phyloP scores from a whole-genome alignment of 2,113 vertebrate genomes.

The Python bivittatus region DNA sequence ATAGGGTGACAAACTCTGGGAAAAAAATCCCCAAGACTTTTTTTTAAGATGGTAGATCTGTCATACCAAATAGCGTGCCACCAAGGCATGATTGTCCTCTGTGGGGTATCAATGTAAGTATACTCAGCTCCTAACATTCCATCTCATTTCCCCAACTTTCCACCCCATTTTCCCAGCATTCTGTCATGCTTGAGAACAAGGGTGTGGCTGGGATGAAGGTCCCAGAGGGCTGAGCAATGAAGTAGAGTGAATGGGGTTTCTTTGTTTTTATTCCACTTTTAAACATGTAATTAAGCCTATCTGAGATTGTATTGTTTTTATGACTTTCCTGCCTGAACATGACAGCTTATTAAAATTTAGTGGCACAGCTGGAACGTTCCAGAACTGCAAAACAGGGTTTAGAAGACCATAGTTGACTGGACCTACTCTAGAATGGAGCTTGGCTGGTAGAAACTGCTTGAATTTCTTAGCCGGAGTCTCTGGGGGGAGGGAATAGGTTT shows the following conservation, averaged over 20 bases:
- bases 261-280: not conserved
- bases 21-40: not conserved
- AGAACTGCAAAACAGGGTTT: too few species aligned
- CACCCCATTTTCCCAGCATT: not conserved
- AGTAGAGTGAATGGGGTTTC: too few species aligned
- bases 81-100: not conserved
- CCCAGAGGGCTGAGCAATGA: not conserved
- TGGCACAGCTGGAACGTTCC: too few species aligned
- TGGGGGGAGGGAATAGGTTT: not conserved
- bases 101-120: not conserved
- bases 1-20: not conserved
- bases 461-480: not conserved
- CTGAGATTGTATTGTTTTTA: not conserved
- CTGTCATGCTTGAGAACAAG: not conserved
- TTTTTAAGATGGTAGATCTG: not conserved
- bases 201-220: not conserved
- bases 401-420: too few species aligned
- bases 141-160: not conserved
- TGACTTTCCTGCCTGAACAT: too few species aligned
- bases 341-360: too few species aligned
- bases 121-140: not conserved
- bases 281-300: not conserved
- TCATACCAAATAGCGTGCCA: not conserved
- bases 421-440: too few species aligned
- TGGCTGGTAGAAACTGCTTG: not conserved